Evolutionary conservation across 23 tunicate species (phyloP).

Genomic region (Oikopleura dioica): DNA sequence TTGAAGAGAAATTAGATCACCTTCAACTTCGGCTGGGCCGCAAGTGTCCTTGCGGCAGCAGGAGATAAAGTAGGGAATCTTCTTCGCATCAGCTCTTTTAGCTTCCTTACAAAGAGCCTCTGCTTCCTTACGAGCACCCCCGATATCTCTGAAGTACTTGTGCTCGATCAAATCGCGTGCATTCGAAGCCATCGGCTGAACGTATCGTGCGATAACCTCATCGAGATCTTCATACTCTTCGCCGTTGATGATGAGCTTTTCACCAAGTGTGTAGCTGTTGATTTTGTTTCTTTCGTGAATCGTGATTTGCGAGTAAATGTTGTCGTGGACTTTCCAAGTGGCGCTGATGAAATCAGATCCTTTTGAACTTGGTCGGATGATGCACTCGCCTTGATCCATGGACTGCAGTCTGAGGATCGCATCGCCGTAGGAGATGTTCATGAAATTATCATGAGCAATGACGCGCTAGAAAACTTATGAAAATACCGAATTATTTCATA

Average conservation of each 20-base stretch:
- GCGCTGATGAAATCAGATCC: conserved; percentile 76
- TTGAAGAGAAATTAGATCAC: background rate
- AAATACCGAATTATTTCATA: background rate
- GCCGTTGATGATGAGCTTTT: conserved; percentile 51
- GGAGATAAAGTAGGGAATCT: conserved; percentile 68
- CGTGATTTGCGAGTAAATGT: conserved; percentile 60
- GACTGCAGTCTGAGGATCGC: conserved; percentile 39
- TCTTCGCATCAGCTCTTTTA: conserved; percentile 43
- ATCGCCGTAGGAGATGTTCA: conserved; percentile 51
- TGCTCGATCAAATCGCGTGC: conserved; percentile 67
- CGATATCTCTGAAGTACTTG: conserved; percentile 61
- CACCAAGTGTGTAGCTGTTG: conserved; percentile 76
- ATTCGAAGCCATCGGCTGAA: conserved; percentile 97
- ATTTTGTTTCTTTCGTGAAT: conserved; percentile 67
- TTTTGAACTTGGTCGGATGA: conserved; percentile 76
- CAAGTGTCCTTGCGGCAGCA: conserved; percentile 40
- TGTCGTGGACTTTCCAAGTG: conserved; percentile 74
- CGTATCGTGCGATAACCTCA: conserved; percentile 75
- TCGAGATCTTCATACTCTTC: conserved; percentile 97
- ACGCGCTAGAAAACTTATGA: conserved; percentile 84
- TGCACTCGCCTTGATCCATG: conserved; percentile 80
- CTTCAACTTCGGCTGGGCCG: background rate
- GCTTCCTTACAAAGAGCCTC: conserved; percentile 61
- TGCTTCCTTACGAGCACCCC: conserved; percentile 38
- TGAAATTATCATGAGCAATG: conserved; percentile 70